phyloP scores from a whole-genome alignment of 1,140 invertebrate species.

The Patella vulgata region DNA sequence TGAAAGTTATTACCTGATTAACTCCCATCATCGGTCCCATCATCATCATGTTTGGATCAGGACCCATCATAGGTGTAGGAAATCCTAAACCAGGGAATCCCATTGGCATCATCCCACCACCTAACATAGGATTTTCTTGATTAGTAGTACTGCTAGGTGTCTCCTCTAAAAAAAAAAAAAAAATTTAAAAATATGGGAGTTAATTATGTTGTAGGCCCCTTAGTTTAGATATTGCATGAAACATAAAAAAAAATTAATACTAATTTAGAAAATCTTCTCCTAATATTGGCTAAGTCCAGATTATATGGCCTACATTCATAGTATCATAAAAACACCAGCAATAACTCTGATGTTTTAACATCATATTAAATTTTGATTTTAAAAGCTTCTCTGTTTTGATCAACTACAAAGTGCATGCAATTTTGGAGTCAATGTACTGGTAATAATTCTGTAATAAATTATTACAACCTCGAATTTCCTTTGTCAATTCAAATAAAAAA shows the following conservation, averaged over 20 bases:
- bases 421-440: too few relatives aligned
- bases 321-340: not conserved
- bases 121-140: constrained; percentile 12
- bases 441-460: not conserved
- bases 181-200: not conserved
- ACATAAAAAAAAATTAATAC: not conserved
- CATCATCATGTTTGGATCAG: constrained; percentile 68
- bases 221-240: not conserved
- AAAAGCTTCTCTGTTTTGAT: too few relatives aligned
- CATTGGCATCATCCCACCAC: constrained; percentile 62
- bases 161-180: constrained; percentile 14
- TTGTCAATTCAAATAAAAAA: constrained; percentile 12
- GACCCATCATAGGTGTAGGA: constrained; percentile 58
- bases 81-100: constrained; percentile 32
- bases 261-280: not conserved
- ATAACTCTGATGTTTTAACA: not conserved
- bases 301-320: not conserved
- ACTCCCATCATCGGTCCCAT: constrained; percentile 69
- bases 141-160: constrained; percentile 15
- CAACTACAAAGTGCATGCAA: too few relatives aligned
- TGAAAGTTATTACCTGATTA: too few relatives aligned
- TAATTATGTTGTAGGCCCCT: too few relatives aligned
- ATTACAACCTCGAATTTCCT: not conserved
- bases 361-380: too few relatives aligned
- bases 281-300: not conserved